These are phyloP conservation scores for Lagria hirta DNA, from an alignment of 2,888 invertebrate genomes.

Conservation along the genomic window DNA sequence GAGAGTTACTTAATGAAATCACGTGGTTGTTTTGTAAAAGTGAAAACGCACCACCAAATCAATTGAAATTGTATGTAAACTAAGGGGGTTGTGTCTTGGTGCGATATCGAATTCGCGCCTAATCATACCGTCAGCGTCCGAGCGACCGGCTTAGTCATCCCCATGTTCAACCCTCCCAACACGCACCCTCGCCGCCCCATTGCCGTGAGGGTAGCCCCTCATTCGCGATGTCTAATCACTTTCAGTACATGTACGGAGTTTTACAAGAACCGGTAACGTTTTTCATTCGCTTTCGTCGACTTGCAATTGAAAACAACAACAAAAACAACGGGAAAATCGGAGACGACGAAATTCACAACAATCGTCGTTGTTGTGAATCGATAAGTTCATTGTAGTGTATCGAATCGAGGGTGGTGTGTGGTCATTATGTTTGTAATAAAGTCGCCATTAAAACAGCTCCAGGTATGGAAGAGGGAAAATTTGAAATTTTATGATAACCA, in stretches of 20 bases:
- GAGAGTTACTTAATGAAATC: conserved; percentile 1
- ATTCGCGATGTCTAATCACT: conserved; percentile 52
- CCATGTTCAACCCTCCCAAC: conserved; percentile 40
- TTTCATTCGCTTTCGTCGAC: conserved; percentile 10
- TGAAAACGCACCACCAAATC: conserved; percentile 2
- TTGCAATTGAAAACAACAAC: too few species aligned
- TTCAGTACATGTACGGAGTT: conserved; percentile 46
- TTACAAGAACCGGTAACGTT: conserved; percentile 39
- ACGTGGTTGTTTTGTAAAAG: conserved; percentile 2
- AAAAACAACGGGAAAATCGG: conserved; percentile 1
- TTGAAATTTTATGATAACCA: too few species aligned
- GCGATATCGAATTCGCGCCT: conserved; percentile 24
- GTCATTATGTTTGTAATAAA: conserved; percentile 4
- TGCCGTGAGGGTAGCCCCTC: conserved; percentile 42
- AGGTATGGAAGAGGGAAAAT: too few species aligned
- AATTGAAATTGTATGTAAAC: conserved; percentile 18
- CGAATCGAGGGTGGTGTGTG: too few species aligned
- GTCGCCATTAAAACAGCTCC: neutral
- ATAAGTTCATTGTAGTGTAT: too few species aligned
- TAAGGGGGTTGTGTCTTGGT: conserved; percentile 9
- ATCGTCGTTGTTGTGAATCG: neutral
- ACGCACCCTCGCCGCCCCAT: conserved; percentile 40
- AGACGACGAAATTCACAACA: neutral
- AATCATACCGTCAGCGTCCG: conserved; percentile 25
- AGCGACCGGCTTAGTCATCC: conserved; percentile 42